These are phyloP conservation scores for Henricia sp. DNA, from an alignment of 53 echinoderm and acorn worm species.

Conservation along the genomic window DNA sequence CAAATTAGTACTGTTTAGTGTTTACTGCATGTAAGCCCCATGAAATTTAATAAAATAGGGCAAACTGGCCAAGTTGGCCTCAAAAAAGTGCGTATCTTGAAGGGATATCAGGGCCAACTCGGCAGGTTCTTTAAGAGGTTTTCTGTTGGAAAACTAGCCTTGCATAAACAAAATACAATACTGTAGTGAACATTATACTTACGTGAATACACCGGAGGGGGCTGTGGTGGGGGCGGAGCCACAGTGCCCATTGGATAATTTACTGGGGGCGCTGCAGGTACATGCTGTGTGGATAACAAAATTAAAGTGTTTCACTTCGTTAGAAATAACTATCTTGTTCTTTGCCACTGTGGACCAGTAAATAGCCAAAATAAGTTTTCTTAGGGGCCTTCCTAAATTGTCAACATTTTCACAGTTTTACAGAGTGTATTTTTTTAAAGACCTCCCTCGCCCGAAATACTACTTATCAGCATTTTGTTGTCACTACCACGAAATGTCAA, in stretches of 20 bases:
- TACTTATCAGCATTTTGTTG: too few species aligned
- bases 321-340: not conserved
- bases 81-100: too few species aligned
- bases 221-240: conserved; percentile 18
- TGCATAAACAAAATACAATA: not conserved
- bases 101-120: too few species aligned
- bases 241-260: conserved; percentile 17
- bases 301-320: not conserved
- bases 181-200: not conserved
- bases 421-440: not conserved
- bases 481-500: too few species aligned
- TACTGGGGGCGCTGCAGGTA: not conserved
- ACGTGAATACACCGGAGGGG: conserved; percentile 20
- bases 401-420: too few species aligned
- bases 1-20: too few species aligned
- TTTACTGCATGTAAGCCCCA: too few species aligned
- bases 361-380: not conserved
- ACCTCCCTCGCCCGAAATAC: not conserved
- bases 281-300: not conserved
- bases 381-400: too few species aligned
- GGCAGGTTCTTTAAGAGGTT: not conserved
- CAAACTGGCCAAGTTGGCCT: too few species aligned
- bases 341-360: not conserved
- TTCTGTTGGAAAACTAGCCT: not conserved
- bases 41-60: too few species aligned